Evolutionary conservation across 2,888 invertebrate genomes (phyloP).

Genomic region (Leucania comma): DNA sequence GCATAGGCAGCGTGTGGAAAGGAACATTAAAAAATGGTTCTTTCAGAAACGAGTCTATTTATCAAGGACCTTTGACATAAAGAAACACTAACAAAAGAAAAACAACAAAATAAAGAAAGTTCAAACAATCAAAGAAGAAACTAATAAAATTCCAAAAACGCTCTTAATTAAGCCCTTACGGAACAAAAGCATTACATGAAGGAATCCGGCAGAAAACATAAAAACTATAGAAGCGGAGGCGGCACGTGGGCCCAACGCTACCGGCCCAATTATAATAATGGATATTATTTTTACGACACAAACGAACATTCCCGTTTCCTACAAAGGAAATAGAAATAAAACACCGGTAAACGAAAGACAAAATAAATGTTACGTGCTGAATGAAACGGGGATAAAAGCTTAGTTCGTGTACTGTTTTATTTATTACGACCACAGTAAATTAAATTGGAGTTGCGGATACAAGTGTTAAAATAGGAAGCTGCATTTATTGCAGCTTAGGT

Average conservation of each 20-base stretch:
- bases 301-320: slow-evolving; percentile 75
- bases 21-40: neutral
- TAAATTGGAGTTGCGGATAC: slow-evolving; percentile 44
- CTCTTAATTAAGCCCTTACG: slow-evolving; percentile 59
- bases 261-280: slow-evolving; percentile 85
- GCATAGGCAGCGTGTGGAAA: neutral
- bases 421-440: slow-evolving; percentile 49
- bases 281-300: slow-evolving; percentile 85
- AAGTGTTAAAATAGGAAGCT: slow-evolving; percentile 15
- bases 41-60: neutral
- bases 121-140: slow-evolving; percentile 31
- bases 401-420: slow-evolving; percentile 47
- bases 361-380: slow-evolving; percentile 61
- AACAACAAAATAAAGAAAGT: slow-evolving; percentile 28
- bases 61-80: slow-evolving; percentile 10
- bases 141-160: slow-evolving; percentile 49
- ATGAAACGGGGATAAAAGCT: slow-evolving; percentile 56
- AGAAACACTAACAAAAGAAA: slow-evolving; percentile 10
- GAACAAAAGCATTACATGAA: slow-evolving; percentile 50
- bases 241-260: slow-evolving; percentile 70
- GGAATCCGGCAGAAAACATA: slow-evolving; percentile 71
- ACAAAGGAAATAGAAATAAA: slow-evolving; percentile 74
- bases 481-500: neutral
- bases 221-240: slow-evolving; percentile 73
- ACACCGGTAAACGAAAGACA: slow-evolving; percentile 64